Evolutionary conservation across 2,888 invertebrate genomes (phyloP), one percentile per base, ranked within the genome.

Genomic region (Calephelis perditalis): DNA sequence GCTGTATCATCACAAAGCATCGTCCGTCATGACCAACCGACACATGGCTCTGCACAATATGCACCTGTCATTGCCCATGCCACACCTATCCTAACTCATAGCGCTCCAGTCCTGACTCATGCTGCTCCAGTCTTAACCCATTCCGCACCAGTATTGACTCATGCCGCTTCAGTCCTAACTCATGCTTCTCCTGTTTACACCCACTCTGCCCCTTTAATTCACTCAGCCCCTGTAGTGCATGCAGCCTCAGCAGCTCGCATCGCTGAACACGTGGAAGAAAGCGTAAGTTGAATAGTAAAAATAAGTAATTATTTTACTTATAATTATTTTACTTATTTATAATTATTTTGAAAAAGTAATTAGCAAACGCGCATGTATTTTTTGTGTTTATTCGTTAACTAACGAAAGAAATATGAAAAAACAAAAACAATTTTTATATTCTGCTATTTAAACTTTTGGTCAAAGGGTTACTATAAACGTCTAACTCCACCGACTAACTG

Each of bases 1-100:
- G 86, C 87, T 5, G 73, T 90, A 12, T 89, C 90, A 15, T 86
- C 88, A 10, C 89, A 89, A 62, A 89, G 83, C 74, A 84, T 90
- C 65, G 68, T 83, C 65, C 84, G 81, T 56, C 87, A 88, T 63
- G 83, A 86, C 66, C 81, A 87, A 63, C 77, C 81, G 0, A 68
- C 75, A 2, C 80, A 78, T 46, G 79, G 82, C 57, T 69, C 71
- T 57, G 70, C 71, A 1, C 77, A 78, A 62, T 74, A 75, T 58
- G 71, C 75, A 5, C 70, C 75, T 0, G 65, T 74, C 5, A 63
- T 75, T n/a, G 70, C 72, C 37, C 80, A 83, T 59, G 63, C 70
- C 46, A 47, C 68, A 54, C 66, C 70, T 10, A 47, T 72, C 2
- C 59, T 74, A n/a, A 69, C 71, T 15, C 73, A 73, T 45, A 63